These are phyloP conservation scores for Steinernema hermaphroditum DNA, from an alignment of 2,888 invertebrate species.

Conservation along the genomic window DNA sequence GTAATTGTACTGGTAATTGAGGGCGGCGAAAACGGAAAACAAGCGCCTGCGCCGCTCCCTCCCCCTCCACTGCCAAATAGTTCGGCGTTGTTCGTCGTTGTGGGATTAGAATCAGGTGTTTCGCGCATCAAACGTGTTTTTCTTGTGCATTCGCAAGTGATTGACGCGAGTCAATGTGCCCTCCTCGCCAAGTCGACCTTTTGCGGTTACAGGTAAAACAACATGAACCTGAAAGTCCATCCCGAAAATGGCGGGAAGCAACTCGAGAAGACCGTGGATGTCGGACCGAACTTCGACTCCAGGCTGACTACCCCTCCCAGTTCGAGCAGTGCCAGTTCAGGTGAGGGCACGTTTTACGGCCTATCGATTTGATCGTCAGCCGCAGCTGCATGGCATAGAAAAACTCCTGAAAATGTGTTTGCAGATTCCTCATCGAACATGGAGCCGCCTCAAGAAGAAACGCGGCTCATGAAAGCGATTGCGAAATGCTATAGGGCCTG, in stretches of 20 bases:
- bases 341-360: not conserved
- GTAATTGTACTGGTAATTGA: no score
- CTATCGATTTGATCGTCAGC: not conserved
- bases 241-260: not conserved
- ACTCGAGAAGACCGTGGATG: not conserved
- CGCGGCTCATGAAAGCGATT: conserved; percentile 19
- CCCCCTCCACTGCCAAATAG: no score
- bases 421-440: conserved; percentile 22
- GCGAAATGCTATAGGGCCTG: conserved; percentile 15
- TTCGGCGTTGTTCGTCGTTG: not conserved
- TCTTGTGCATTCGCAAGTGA: conserved; percentile 17
- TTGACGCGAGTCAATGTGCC: conserved; percentile 24
- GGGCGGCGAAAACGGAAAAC: no score
- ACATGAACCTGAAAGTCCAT: conserved; percentile 30
- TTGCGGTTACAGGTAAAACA: conserved; percentile 15
- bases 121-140: conserved; percentile 31
- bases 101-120: conserved; percentile 30
- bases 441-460: not conserved
- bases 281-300: conserved; percentile 3
- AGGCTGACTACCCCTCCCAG: conserved; percentile 3
- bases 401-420: not conserved
- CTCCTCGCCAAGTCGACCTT: not conserved
- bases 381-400: no score
- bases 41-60: no score
- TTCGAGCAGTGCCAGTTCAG: conserved; percentile 1